Conservation (phyloP, 37 sponge, comb jelly and placozoan genomes). For the Sycon ciliatum region DNA sequence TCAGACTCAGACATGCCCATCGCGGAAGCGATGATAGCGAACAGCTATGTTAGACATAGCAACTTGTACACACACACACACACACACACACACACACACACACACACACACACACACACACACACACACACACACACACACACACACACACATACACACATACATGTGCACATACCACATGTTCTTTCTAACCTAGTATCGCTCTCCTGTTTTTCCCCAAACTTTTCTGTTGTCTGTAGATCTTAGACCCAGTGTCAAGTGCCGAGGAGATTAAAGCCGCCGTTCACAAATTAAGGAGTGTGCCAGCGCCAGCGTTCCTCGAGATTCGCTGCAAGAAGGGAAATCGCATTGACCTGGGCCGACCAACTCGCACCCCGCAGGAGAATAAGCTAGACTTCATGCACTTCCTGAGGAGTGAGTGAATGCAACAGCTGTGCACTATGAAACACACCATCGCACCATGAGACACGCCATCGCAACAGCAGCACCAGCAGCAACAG, state of each 20-base stretch:
- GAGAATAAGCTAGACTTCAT: background rate
- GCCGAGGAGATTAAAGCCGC: background rate
- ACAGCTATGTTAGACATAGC: no score
- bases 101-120: constrained; percentile 19
- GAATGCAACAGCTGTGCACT: no score
- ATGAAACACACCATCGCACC: no score
- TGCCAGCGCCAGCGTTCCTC: background rate
- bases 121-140: constrained; percentile 13
- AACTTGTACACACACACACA: constrained; percentile 31
- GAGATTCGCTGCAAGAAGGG: background rate
- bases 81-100: constrained; percentile 18
- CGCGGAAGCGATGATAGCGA: no score
- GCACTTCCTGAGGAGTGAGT: no score
- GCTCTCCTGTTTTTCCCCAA: no score
- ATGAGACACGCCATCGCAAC: no score
- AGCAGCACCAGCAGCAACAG: no score
- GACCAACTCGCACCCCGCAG: background rate
- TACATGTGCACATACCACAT: constrained; percentile 12
- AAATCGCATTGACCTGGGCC: background rate
- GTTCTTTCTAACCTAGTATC: no score
- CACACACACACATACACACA: constrained; percentile 19
- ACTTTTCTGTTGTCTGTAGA: no score
- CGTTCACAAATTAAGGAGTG: background rate
- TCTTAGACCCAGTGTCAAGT: no score
- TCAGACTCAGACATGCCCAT: no score